A percentile compares a stretch with the other conserved stretches of the same genome.
These are phyloP conservation scores for Porites rus DNA, from an alignment of 92 coral and sea anemone species.

Conservation along the genomic window DNA sequence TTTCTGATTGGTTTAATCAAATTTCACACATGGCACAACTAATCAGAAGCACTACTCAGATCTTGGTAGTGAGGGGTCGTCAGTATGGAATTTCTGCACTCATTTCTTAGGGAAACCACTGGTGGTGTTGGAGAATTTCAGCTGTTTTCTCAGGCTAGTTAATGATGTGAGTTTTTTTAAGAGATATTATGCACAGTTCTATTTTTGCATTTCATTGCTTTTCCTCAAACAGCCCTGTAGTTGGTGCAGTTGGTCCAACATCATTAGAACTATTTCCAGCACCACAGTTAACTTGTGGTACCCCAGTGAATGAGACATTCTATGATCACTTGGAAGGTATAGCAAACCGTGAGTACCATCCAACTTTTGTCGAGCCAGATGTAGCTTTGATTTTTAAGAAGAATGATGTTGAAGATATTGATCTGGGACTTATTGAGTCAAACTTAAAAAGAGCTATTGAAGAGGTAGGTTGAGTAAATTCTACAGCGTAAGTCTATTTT, in stretches of 20 bases:
- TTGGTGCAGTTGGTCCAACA: slow-evolving; percentile 84
- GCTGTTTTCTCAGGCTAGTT: too few relatives aligned
- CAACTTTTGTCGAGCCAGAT: slow-evolving; percentile 95
- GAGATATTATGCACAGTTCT: background rate
- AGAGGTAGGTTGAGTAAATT: slow-evolving; percentile 70
- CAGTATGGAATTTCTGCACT: too few relatives aligned
- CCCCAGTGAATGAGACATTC: slow-evolving; percentile 89
- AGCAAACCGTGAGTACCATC: slow-evolving; percentile 79
- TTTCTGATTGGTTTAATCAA: too few relatives aligned
- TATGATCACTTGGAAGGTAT: slow-evolving; percentile 95
- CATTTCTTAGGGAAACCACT: too few relatives aligned
- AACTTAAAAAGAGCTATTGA: slow-evolving; percentile 86
- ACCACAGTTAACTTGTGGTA: slow-evolving; percentile 91
- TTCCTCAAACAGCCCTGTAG: slow-evolving; percentile 50
- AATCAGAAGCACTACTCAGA: too few relatives aligned
- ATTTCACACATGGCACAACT: too few relatives aligned
- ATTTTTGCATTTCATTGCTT: background rate
- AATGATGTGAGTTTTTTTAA: too few relatives aligned
- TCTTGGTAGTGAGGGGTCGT: too few relatives aligned
- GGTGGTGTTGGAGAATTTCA: too few relatives aligned
- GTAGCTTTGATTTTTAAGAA: slow-evolving; percentile 98
- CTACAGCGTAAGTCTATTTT: background rate
- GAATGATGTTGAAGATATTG: slow-evolving; percentile 89
- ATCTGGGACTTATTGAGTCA: slow-evolving; percentile 84
- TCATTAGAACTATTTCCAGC: slow-evolving; percentile 89